Evolutionary conservation across 1,140 invertebrate genomes (phyloP), one percentile per base, ranked within the genome.

Genomic region (Nomia melanderi): DNA sequence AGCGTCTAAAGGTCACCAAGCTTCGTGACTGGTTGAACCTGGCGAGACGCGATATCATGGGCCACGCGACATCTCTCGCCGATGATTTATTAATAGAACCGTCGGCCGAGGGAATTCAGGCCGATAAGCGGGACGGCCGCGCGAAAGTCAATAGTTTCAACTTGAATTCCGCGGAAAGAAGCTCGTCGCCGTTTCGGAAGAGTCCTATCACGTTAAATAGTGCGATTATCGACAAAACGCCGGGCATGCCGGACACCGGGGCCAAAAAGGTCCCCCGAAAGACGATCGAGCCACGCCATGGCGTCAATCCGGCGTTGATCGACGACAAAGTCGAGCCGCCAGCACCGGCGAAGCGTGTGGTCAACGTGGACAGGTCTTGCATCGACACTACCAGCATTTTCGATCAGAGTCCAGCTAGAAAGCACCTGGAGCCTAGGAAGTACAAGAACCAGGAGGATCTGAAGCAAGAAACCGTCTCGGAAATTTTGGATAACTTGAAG

Each of bases 21-120:
- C 77, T 94, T 6, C 89, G 88, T 62, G 93, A 94, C 76, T 94
- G 94, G 94, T 71, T 94, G 66, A 88, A 90, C 59, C 88, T 93
- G 7, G 93, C 93, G 0, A 88, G 93, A 47, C 86, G 84, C 31
- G 59, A 69, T 53, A 57, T 29, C 64, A 31, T 41, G 62, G 41
- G 20, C 31, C 78, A 31, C 27, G 41, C 70, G 67, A 69, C 54
- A 29, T 60, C 64, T 63, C 69, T 79, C 53, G 54, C 74, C 76
- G 63, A 67, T 25, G 64, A 72, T 62, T 70, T 81, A 78, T 82
- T 80, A 74, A 78, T 75, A 27, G 79, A 81, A 83, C n/a, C 57
- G 39, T 50, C 65, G 69, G 54, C 1, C 6, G 69, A 78, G 50
- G 44, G 59, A 53, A 53, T 39, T 50, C 63, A 57, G 27, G 6